A percentile compares a stretch with the other conserved stretches of the same genome.
Conservation (phyloP, 2,888 invertebrate species). For the Mayetiola destructor region DNA sequence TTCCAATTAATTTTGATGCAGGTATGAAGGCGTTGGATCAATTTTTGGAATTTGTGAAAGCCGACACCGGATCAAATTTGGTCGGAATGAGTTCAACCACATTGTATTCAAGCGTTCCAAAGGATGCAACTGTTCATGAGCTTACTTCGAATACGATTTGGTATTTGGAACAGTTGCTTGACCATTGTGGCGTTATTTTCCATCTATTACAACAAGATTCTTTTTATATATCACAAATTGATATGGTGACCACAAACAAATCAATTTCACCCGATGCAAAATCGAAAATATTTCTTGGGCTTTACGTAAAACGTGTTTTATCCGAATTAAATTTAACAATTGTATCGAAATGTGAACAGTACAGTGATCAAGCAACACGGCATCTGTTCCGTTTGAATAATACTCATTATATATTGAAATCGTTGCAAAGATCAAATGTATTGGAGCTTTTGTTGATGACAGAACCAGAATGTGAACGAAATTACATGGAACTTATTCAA, state of each 20-base stretch:
- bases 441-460: conserved; percentile 67
- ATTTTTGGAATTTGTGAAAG: conserved; percentile 75
- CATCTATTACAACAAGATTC: conserved; percentile 48
- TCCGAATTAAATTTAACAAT: conserved; percentile 81
- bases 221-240: conserved; percentile 39
- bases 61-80: conserved; percentile 61
- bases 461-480: conserved; percentile 73
- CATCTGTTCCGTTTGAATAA: conserved; percentile 89
- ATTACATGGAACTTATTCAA: conserved; percentile 73
- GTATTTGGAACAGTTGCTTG: conserved; percentile 73
- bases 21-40: conserved; percentile 83
- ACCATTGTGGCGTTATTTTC: conserved; percentile 58
- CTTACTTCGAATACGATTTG: conserved; percentile 87
- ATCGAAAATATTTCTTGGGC: conserved; percentile 53
- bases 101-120: conserved; percentile 42
- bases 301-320: conserved; percentile 77
- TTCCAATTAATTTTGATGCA: conserved; percentile 39
- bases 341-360: conserved; percentile 81
- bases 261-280: conserved; percentile 36
- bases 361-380: conserved; percentile 70
- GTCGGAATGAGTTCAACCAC: conserved; percentile 33
- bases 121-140: conserved; percentile 96
- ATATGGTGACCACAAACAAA: conserved; percentile 38
- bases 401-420: conserved; percentile 86
- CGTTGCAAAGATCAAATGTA: conserved; percentile 69